Percentiles rank a stretch among this genome's conserved stretches.
Conservation (phyloP, 2,888 invertebrate species). For the Keiferia lycopersicella region DNA sequence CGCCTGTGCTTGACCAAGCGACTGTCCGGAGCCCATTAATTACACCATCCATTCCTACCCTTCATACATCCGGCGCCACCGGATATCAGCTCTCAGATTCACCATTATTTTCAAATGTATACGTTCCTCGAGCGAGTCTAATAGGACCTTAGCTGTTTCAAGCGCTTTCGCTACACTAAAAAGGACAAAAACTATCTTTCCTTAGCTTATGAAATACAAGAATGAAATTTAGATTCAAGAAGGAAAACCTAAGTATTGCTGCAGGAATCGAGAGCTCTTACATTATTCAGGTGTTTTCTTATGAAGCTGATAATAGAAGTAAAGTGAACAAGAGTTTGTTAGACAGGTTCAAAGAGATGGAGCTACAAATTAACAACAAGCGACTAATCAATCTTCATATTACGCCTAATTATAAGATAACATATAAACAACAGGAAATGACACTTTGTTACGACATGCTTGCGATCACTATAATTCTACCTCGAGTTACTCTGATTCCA, state of each 20-base stretch:
- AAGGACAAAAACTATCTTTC: too few species aligned
- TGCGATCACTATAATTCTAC: too few species aligned
- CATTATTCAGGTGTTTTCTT: background rate
- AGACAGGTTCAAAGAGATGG: background rate
- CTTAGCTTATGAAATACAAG: too few species aligned
- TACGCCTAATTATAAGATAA: background rate
- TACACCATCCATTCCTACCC: constrained; percentile 43
- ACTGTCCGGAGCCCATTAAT: constrained; percentile 52
- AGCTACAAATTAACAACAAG: background rate
- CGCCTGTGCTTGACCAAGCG: constrained; percentile 45
- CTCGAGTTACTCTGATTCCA: too few species aligned
- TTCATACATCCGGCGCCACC: constrained; percentile 27
- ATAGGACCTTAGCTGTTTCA: background rate
- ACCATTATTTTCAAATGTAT: background rate
- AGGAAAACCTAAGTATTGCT: too few species aligned
- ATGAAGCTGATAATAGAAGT: background rate
- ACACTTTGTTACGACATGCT: background rate
- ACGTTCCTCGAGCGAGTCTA: background rate
- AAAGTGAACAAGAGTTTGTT: background rate
- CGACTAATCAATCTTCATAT: background rate
- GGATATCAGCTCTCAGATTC: constrained; percentile 5
- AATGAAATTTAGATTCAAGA: too few species aligned
- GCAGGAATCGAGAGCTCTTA: too few species aligned
- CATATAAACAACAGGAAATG: constrained; percentile 4
- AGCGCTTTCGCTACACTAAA: background rate